Conservation (phyloP, 2,797 vertebrate genomes). For the Eulemur mongoz region DNA sequence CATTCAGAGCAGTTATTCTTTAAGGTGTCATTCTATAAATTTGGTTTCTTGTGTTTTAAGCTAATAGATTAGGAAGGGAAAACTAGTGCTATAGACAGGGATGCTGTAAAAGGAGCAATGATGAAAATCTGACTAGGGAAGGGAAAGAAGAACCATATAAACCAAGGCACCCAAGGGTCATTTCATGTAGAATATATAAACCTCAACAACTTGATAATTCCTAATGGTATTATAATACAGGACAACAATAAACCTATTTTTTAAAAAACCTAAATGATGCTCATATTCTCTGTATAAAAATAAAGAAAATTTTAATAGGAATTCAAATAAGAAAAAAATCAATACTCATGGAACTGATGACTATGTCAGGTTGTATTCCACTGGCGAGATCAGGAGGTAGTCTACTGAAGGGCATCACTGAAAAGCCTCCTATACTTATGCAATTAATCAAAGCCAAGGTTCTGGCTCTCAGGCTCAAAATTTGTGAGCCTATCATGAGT, state of each 20-base stretch:
- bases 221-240: neutral
- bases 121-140: neutral
- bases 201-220: neutral
- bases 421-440: neutral
- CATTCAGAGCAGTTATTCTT: neutral
- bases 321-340: slow-evolving; percentile 2
- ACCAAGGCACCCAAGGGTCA: neutral
- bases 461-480: slow-evolving; percentile 21
- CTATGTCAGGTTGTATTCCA: neutral
- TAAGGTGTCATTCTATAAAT: slow-evolving; percentile 20
- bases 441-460: neutral
- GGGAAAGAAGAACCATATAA: neutral
- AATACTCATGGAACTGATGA: neutral
- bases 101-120: neutral
- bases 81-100: neutral
- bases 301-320: neutral
- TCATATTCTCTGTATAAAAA: slow-evolving; percentile 33
- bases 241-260: neutral
- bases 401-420: neutral
- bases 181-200: neutral
- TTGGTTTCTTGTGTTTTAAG: slow-evolving; percentile 27
- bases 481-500: neutral
- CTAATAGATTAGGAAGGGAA: neutral
- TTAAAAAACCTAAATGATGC: neutral
- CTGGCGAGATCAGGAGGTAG: neutral